These are phyloP conservation scores for Chelonus formosanus DNA, from an alignment of 2,888 invertebrate species.

Conservation along the genomic window DNA sequence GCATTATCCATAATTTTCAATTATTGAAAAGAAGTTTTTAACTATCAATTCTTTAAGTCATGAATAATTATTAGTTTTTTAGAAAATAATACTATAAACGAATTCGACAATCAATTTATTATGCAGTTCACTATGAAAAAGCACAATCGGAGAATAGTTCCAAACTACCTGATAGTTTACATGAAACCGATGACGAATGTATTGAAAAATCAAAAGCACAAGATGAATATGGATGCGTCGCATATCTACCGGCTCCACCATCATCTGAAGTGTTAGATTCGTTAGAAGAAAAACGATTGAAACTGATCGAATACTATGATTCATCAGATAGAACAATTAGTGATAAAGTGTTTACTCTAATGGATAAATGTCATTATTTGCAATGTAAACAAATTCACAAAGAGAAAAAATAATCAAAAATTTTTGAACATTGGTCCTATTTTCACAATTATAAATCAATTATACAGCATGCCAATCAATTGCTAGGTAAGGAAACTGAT, in stretches of 20 bases:
- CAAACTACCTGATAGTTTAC: not conserved
- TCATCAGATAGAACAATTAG: not conserved
- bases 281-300: not conserved
- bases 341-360: not conserved
- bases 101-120: slow-evolving; percentile 4
- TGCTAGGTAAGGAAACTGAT: not conserved
- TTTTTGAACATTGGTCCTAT: slow-evolving; percentile 8
- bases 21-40: too few relatives aligned
- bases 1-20: not conserved
- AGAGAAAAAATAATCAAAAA: not conserved
- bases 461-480: not conserved
- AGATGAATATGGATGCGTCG: not conserved
- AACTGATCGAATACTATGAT: not conserved
- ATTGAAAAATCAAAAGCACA: not conserved
- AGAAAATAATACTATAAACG: too few relatives aligned
- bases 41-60: too few relatives aligned
- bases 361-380: not conserved
- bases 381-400: slow-evolving; percentile 6
- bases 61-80: too few relatives aligned
- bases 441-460: not conserved
- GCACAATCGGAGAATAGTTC: not conserved
- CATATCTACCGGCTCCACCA: not conserved
- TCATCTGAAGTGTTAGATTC: not conserved
- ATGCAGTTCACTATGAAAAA: not conserved
- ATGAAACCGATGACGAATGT: not conserved